These are phyloP conservation scores for Aplochiton taeniatus DNA, from an alignment of 2,797 vertebrate genomes.

Conservation along the genomic window DNA sequence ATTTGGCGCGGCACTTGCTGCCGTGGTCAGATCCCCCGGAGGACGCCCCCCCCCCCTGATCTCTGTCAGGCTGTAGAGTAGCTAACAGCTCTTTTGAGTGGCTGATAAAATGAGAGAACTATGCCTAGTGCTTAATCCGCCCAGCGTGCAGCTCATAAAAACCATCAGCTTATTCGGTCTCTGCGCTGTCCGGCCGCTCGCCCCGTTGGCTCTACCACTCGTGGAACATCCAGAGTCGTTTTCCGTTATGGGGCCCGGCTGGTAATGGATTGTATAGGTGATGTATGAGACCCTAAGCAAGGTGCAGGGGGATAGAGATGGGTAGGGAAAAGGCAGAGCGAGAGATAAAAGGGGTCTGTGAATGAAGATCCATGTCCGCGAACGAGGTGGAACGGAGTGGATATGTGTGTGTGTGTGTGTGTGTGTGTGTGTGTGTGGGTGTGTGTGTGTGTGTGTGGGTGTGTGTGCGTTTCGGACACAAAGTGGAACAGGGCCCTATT, in stretches of 20 bases:
- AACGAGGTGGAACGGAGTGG: conserved; percentile 9
- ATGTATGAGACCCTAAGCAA: not conserved
- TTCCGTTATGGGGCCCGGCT: not conserved
- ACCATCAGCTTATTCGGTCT: not conserved
- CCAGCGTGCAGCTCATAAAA: not conserved
- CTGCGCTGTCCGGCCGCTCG: not conserved
- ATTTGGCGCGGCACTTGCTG: conserved; percentile 20
- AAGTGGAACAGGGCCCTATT: conserved; percentile 56
- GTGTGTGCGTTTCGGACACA: conserved; percentile 42
- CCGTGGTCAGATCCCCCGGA: not conserved
- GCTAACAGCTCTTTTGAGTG: too few species aligned
- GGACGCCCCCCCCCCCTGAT: too few species aligned
- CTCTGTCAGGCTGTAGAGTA: too few species aligned
- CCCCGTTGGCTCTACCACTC: not conserved
- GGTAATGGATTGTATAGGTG: not conserved
- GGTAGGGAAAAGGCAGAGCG: not conserved
- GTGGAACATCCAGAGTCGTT: not conserved
- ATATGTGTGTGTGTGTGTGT: conserved; percentile 20
- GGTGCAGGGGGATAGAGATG: not conserved
- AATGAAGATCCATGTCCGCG: too few species aligned
- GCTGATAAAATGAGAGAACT: too few species aligned
- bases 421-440: conserved; percentile 25
- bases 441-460: conserved; percentile 39
- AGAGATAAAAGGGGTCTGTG: not conserved
- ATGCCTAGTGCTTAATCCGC: not conserved